Base-by-base conservation (phyloP, 2,888 invertebrate genomes). In the Ypsolopha sequella region DNA sequence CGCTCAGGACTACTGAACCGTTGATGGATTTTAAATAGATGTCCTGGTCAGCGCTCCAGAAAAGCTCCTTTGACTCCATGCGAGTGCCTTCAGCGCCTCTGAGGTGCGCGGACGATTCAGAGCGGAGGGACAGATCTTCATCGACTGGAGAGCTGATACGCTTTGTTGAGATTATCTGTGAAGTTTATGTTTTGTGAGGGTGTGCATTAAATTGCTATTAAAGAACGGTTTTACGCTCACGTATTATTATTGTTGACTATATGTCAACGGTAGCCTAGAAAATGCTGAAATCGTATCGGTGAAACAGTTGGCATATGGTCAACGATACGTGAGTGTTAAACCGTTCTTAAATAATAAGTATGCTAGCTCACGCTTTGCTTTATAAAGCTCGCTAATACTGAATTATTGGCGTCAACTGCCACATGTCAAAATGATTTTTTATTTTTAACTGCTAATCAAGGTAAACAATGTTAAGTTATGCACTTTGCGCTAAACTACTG, bases 31-130 rank as follows among this genome's bases (percentile, higher is more conserved):
- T 93, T 0, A 96, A 77, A 56, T 89, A 88, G 38, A 96, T 90
- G 61, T 95, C 93, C 62, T 93, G 92, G 68, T 95, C 94, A 0
- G 95, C 94, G 35, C 89, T 89, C 89, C 94, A 91, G 52, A 90
- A 80, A 11, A 95, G 87, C 24, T 91, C 89, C 55, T 91, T 91
- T 8, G 93, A 89, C 59, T 94, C 93, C 72, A 94, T 88, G 46
- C 77, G 88, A 0, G 93, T 90, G 0, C 95, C 95, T 73, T 96
- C 95, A 0, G 94, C 93, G 0, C 96, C 96, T 53, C 91, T 89
- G 2, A 96, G 80, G 55, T 89, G 88, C 6, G 93, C 89, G 8
- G 89, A 89, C 0, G 85, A 76, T n/a, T 93, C 91, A 0, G 94
- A 91, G n/a, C 90, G 89, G 14, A 96, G 70, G 0, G 76, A 77